These are phyloP conservation scores for Trichogramma pretiosum DNA, from an alignment of 1,140 invertebrate species.

Conservation along the genomic window DNA sequence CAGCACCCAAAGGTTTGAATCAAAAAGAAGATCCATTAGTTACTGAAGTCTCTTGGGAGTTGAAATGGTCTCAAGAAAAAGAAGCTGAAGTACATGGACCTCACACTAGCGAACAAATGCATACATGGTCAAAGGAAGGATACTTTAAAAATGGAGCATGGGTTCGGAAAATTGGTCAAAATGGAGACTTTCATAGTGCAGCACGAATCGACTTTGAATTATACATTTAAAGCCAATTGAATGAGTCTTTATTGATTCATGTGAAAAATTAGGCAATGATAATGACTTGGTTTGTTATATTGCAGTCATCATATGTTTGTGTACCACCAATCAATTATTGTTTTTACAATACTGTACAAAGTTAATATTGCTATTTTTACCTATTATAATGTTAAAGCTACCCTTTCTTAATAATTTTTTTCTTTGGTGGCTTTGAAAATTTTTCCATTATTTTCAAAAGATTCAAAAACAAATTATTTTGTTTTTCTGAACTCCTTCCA, in stretches of 20 bases:
- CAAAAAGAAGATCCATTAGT: conserved; percentile 30
- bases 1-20: conserved; percentile 13
- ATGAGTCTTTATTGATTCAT: too few relatives aligned
- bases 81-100: conserved; percentile 75
- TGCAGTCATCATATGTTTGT: too few relatives aligned
- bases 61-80: conserved; percentile 77
- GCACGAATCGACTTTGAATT: conserved; percentile 89
- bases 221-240: conserved; percentile 60
- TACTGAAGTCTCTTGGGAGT: conserved; percentile 73
- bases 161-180: conserved; percentile 69
- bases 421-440: too few relatives aligned
- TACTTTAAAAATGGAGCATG: conserved; percentile 80
- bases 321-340: too few relatives aligned
- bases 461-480: too few relatives aligned
- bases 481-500: conserved; percentile 7
- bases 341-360: too few relatives aligned
- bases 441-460: too few relatives aligned
- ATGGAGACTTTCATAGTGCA: conserved; percentile 75
- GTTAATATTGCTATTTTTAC: too few relatives aligned
- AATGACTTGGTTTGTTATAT: too few relatives aligned
- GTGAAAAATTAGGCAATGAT: too few relatives aligned
- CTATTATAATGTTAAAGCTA: too few relatives aligned
- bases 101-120: conserved; percentile 76
- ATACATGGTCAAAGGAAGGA: conserved; percentile 74
- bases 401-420: conserved; percentile 8